These are phyloP conservation scores for Arctopsyche grandis DNA, from an alignment of 1,140 invertebrate genomes.

Conservation along the genomic window DNA sequence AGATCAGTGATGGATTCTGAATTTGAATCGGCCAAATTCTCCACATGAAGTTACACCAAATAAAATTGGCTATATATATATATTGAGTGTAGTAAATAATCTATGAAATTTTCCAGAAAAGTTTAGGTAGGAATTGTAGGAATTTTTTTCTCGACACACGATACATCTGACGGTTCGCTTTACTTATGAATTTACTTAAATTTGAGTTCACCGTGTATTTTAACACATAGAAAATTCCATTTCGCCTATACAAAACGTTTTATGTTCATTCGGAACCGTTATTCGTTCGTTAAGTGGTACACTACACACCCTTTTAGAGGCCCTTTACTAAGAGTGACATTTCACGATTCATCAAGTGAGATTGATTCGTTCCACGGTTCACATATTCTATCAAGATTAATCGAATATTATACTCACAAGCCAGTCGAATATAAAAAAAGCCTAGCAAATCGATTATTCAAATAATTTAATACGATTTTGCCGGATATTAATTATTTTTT, in stretches of 20 bases:
- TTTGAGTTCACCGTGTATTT: too few relatives aligned
- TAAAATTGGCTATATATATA: too few relatives aligned
- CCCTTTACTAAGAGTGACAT: slow-evolving; percentile 14
- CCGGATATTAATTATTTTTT: neutral
- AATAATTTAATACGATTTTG: slow-evolving; percentile 7
- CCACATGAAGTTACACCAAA: too few relatives aligned
- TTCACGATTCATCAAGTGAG: slow-evolving; percentile 27
- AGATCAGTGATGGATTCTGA: too few relatives aligned
- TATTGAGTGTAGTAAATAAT: too few relatives aligned
- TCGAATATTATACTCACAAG: neutral
- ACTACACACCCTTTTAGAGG: slow-evolving; percentile 12
- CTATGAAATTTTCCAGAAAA: too few relatives aligned
- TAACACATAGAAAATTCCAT: too few relatives aligned
- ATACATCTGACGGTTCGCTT: too few relatives aligned
- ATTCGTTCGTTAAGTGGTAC: neutral
- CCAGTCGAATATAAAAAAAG: neutral
- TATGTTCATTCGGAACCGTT: neutral
- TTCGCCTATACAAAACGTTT: neutral
- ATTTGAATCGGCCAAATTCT: too few relatives aligned
- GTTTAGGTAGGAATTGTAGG: too few relatives aligned
- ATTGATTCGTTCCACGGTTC: slow-evolving; percentile 34
- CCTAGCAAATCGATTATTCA: neutral
- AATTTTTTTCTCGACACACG: too few relatives aligned
- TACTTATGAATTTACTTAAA: too few relatives aligned
- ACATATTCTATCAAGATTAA: slow-evolving; percentile 14